Percentiles rank a stretch among this genome's conserved stretches.
Evolutionary conservation across 64 coral and sea anemone species (phyloP).

Genomic region (Trachythela sp.): DNA sequence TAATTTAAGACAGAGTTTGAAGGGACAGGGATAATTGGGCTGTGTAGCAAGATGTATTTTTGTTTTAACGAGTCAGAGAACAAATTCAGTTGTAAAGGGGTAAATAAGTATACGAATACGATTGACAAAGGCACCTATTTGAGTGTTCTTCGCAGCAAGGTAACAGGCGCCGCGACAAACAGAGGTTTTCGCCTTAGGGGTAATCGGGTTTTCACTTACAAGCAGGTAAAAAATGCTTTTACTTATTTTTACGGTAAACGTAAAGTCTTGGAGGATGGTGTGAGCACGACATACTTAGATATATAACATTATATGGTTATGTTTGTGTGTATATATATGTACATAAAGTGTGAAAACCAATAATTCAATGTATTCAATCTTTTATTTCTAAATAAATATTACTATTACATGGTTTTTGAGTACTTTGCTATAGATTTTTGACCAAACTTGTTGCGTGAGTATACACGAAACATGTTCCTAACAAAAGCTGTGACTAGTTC

Average conservation of each 20-base stretch:
- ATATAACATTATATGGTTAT: no score
- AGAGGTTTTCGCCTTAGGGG: conserved; percentile 1
- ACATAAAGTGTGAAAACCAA: no score
- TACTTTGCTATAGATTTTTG: no score
- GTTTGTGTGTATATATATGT: no score
- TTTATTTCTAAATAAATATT: not conserved
- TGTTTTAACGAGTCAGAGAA: not conserved
- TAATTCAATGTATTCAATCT: not conserved
- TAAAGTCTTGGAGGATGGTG: not conserved
- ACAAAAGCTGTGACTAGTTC: not conserved
- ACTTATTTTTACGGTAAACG: conserved; percentile 2
- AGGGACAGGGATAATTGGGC: conserved; percentile 5
- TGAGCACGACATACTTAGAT: not conserved
- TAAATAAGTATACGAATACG: not conserved
- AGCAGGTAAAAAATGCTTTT: not conserved
- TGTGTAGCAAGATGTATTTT: conserved; percentile 10
- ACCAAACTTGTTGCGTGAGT: not conserved
- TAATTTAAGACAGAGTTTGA: conserved; percentile 37
- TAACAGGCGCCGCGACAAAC: not conserved
- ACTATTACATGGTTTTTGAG: not conserved
- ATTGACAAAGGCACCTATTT: not conserved
- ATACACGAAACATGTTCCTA: not conserved
- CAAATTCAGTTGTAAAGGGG: not conserved
- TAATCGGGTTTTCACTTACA: not conserved
- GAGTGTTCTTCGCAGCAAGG: not conserved